Conservation (phyloP, 1,140 invertebrate genomes). For the Leucophenga varia region DNA sequence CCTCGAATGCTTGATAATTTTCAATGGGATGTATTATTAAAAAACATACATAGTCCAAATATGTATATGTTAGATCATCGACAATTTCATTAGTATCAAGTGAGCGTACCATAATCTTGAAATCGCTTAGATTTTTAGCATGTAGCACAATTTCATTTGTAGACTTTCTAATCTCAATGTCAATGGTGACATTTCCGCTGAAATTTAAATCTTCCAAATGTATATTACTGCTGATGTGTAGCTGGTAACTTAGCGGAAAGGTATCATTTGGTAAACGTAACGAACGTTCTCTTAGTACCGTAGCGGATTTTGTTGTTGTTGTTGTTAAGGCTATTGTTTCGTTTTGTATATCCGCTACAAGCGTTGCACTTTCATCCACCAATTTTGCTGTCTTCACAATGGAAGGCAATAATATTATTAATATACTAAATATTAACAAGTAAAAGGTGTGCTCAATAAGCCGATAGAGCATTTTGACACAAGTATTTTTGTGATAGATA, state of each 20-base stretch:
- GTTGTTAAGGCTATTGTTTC: not conserved
- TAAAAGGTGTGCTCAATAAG: conserved; percentile 23
- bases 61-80: conserved; percentile 34
- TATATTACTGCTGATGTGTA: conserved; percentile 65
- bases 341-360: not conserved
- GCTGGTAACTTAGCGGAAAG: conserved; percentile 65
- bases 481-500: too few species aligned
- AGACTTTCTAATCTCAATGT: conserved; percentile 48
- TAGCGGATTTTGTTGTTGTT: conserved; percentile 1
- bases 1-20: conserved; percentile 44
- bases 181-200: conserved; percentile 63
- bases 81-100: conserved; percentile 21
- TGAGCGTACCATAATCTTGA: conserved; percentile 29
- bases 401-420: conserved; percentile 4
- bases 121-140: conserved; percentile 50
- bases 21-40: conserved; percentile 40
- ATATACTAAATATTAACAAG: conserved; percentile 12
- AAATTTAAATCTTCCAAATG: conserved; percentile 58
- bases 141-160: conserved; percentile 60
- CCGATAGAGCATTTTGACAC: not conserved
- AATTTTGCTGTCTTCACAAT: not conserved
- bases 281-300: too few species aligned
- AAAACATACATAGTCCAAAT: conserved; percentile 18
- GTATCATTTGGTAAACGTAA: conserved; percentile 64
- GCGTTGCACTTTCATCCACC: too few species aligned